Evolutionary conservation across 1,140 invertebrate genomes (phyloP).

Genomic region (Trichomalopsis sarcophagae): DNA sequence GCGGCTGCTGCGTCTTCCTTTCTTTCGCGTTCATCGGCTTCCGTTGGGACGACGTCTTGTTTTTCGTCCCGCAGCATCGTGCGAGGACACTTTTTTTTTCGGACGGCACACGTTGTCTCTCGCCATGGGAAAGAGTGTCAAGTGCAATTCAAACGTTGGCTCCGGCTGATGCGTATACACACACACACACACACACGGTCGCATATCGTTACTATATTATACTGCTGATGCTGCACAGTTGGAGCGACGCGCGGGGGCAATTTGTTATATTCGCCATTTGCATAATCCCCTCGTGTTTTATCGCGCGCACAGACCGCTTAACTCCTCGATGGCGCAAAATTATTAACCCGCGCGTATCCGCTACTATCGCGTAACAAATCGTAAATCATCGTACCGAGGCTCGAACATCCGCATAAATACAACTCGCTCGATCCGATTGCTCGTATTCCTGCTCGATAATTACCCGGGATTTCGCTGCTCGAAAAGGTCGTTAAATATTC

Average conservation of each 20-base stretch:
- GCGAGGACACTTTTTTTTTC: neutral
- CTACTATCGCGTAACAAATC: too few species aligned
- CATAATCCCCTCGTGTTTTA: too few species aligned
- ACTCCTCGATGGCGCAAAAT: too few species aligned
- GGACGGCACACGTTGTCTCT: neutral
- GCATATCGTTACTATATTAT: too few species aligned
- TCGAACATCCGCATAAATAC: too few species aligned
- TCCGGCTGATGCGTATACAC: neutral
- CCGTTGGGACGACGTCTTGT: neutral
- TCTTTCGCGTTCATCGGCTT: neutral
- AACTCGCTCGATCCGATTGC: neutral
- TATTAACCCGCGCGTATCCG: too few species aligned
- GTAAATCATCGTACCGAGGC: too few species aligned
- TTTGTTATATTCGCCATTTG: too few species aligned
- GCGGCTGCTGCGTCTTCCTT: neutral
- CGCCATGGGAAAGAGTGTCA: neutral
- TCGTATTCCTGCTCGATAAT: neutral
- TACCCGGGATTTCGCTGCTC: neutral
- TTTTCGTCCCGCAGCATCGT: neutral
- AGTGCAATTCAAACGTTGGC: neutral
- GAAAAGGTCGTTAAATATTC: neutral
- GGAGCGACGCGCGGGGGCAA: too few species aligned
- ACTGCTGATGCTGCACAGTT: too few species aligned
- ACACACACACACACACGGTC: too few species aligned
- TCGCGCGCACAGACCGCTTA: too few species aligned